Evolutionary conservation across 2,888 invertebrate genomes (phyloP).

Genomic region (Drosophila pseudotakahashii): DNA sequence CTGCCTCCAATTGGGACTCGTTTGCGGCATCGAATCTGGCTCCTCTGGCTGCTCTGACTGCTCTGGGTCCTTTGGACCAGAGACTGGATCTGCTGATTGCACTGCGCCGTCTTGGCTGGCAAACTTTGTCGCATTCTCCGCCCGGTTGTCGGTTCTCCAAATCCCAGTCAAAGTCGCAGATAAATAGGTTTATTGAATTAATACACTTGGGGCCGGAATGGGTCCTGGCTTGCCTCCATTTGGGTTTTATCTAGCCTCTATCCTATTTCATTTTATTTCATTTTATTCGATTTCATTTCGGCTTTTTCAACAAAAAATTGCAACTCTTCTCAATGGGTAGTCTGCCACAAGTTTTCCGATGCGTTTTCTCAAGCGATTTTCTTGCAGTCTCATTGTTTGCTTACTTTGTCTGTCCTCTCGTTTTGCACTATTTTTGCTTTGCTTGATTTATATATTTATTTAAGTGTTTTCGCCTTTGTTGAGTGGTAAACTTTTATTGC

Average conservation of each 20-base stretch:
- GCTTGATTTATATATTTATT: constrained; percentile 44
- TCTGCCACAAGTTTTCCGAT: constrained; percentile 24
- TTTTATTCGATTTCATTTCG: constrained; percentile 27
- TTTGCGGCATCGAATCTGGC: constrained; percentile 66
- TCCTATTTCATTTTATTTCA: background rate
- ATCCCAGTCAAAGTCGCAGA: constrained; percentile 52
- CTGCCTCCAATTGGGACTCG: constrained; percentile 72
- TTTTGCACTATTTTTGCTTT: constrained; percentile 24
- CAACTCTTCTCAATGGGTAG: constrained; percentile 23
- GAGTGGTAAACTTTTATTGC: constrained; percentile 37
- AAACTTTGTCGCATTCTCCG: constrained; percentile 72
- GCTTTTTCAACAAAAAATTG: constrained; percentile 17
- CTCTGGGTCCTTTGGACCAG: constrained; percentile 8
- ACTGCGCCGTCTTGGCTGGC: constrained; percentile 57
- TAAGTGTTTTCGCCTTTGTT: constrained; percentile 35
- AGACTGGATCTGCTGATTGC: constrained; percentile 60
- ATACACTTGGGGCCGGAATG: constrained; percentile 51
- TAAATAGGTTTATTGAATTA: constrained; percentile 77
- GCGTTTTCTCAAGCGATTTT: constrained; percentile 28
- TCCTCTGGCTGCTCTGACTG: constrained; percentile 22
- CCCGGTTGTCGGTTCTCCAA: constrained; percentile 19
- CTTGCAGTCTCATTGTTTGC: constrained; percentile 27
- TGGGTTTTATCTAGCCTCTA: constrained; percentile 6
- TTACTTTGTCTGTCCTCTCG: constrained; percentile 2
- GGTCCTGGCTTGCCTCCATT: constrained; percentile 7